A percentile compares a stretch with the other conserved stretches of the same genome.
Conservation (phyloP, 92 coral and sea anemone species). For the Phenganax stokvisi region DNA sequence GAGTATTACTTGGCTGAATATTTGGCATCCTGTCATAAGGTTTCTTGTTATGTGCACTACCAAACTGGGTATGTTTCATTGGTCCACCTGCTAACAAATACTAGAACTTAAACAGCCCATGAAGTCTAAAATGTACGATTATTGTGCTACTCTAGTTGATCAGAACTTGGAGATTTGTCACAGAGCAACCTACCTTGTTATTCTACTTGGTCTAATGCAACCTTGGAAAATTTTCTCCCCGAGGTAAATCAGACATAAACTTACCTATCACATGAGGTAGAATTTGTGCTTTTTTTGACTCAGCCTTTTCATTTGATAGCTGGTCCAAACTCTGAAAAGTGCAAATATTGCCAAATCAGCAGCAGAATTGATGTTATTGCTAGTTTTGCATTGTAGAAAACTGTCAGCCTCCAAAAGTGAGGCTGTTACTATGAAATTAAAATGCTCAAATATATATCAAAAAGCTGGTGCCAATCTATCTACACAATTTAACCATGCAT, state of each 20-base stretch:
- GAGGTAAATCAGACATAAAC: not conserved
- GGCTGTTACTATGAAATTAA: too few relatives aligned
- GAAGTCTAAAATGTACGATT: not conserved
- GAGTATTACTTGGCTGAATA: constrained; percentile 49
- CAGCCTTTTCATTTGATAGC: constrained; percentile 76
- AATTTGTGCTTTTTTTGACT: constrained; percentile 42
- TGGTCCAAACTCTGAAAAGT: constrained; percentile 63
- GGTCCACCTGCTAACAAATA: constrained; percentile 40
- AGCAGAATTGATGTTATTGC: not conserved
- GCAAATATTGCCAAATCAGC: not conserved
- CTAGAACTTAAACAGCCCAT: not conserved
- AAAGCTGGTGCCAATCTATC: too few relatives aligned
- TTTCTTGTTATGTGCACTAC: constrained; percentile 57
- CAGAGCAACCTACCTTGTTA: too few relatives aligned
- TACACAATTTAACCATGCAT: too few relatives aligned
- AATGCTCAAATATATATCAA: too few relatives aligned
- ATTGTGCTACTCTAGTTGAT: not conserved
- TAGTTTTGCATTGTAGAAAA: not conserved
- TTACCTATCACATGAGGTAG: not conserved
- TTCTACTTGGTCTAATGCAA: not conserved
- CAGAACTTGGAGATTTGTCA: not conserved
- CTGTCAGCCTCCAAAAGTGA: too few relatives aligned
- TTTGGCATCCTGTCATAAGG: constrained; percentile 59
- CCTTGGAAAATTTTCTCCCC: not conserved
- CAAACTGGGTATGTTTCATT: constrained; percentile 43